These are phyloP conservation scores for Hypomecis punctinalis DNA, from an alignment of 2,888 invertebrate species.

Conservation along the genomic window DNA sequence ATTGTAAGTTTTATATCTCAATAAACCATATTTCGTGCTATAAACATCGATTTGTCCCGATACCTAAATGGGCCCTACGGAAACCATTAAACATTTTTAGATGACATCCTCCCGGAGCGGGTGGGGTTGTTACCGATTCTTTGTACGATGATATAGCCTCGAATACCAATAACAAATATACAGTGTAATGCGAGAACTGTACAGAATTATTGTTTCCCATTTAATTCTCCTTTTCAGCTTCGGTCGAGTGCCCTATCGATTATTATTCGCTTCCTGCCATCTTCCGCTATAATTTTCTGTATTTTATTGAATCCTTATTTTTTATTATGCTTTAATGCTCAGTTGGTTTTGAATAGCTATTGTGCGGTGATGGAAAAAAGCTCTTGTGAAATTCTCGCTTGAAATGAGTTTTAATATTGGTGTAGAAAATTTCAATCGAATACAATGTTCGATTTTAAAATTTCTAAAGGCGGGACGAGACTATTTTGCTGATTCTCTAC, in stretches of 20 bases:
- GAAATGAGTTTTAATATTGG: constrained; percentile 24
- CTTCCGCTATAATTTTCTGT: constrained; percentile 50
- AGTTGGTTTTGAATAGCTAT: constrained; percentile 52
- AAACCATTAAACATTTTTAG: constrained; percentile 70
- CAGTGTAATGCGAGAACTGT: constrained; percentile 29
- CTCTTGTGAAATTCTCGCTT: constrained; percentile 35
- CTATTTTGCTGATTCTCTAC: no score
- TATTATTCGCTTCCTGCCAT: constrained; percentile 52
- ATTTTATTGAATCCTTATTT: constrained; percentile 51
- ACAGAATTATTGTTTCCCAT: constrained; percentile 51
- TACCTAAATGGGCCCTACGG: constrained; percentile 63
- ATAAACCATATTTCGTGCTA: constrained; percentile 68
- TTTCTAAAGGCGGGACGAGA: no score
- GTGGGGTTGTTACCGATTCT: constrained; percentile 49
- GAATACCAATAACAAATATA: constrained; percentile 26
- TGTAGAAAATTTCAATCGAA: constrained; percentile 11
- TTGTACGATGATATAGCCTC: constrained; percentile 30
- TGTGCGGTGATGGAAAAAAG: constrained; percentile 42
- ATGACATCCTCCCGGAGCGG: constrained; percentile 58
- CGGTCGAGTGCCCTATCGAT: constrained; percentile 46
- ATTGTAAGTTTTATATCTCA: constrained; percentile 68
- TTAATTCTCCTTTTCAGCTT: constrained; percentile 48
- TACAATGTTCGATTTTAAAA: neutral
- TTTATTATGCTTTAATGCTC: constrained; percentile 48
- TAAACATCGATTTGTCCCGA: constrained; percentile 67